Evolutionary conservation across 2,888 invertebrate species (phyloP), one percentile per base, ranked within the genome.

Genomic region (Aphrophora alni): DNA sequence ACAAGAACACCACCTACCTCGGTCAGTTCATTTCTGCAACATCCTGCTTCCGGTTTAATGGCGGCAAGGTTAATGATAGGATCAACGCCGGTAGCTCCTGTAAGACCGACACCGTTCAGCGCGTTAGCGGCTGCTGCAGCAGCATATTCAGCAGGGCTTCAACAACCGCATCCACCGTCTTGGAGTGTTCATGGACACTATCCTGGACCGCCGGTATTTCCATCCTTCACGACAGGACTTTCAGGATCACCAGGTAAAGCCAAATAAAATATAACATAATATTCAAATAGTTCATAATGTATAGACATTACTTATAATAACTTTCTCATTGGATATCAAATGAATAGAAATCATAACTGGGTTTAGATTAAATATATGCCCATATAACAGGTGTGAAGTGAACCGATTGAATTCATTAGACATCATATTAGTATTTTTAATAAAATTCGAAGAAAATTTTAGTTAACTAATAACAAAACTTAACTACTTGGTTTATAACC

Each of bases 51-150:
- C 86, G 78, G 86, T 86, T 84, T 88, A 90, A 86, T 81, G 90
- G 91, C 82, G 90, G 87, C 88, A 85, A 90, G 89, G 81, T 88
- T 86, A 85, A 84, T 88, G 85, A 84, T 88, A 84, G 83, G 89
- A 88, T 85, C 90, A 85, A 89, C 89, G 81, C 89, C 90, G 83
- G 85, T 90, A 90, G 82, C 86, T 21, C 93, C 93, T 26, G 94
- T 95, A 82, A 88, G 95, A 85, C 95, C 95, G 83, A 95, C 94
- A 81, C 94, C 95, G 25, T 95, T 95, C 88, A 94, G 93, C 86
- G 93, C 93, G 25, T 86, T 93, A 80, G 44, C 44, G 44, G 92
- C 93, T 73, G 93, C 93, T 81, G 94, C 94, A 82, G 94, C 94
- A 78, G 92, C 92, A 17, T 92, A 93, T 24, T 85, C 84, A 68